A percentile compares a stretch with the other conserved stretches of the same genome.
Evolutionary conservation across 1,140 invertebrate species (phyloP).

Genomic region (Brachionus sp.): DNA sequence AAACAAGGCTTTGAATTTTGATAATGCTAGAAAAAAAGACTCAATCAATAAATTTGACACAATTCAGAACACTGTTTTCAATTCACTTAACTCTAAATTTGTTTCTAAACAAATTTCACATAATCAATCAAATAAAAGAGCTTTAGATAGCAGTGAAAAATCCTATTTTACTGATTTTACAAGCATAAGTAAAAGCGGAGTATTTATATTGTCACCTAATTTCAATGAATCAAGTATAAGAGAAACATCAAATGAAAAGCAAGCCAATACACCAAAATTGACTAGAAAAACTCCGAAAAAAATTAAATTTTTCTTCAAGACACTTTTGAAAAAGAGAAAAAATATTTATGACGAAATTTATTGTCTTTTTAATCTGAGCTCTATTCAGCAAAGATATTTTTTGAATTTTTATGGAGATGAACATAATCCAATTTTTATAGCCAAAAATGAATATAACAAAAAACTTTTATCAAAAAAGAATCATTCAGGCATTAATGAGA

Average conservation of each 20-base stretch:
- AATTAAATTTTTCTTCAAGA: neutral
- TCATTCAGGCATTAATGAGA: neutral
- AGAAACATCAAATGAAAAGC: neutral
- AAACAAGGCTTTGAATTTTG: too few species aligned
- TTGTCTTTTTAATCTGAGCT: slow-evolving; percentile 15
- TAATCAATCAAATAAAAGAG: neutral
- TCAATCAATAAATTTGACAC: neutral
- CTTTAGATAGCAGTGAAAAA: neutral
- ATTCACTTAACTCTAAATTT: neutral
- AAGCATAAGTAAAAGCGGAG: neutral
- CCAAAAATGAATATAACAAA: neutral
- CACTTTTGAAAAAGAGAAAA: neutral
- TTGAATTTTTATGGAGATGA: neutral
- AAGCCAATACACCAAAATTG: neutral
- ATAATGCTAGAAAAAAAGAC: neutral
- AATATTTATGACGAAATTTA: neutral
- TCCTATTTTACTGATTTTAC: neutral
- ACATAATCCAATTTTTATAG: neutral
- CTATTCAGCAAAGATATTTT: neutral
- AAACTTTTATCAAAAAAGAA: neutral
- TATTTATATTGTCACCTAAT: neutral
- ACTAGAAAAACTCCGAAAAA: neutral
- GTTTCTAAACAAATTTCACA: neutral
- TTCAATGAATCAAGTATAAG: neutral
- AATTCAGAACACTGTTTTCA: neutral